Conservation (phyloP, 2,113 vertebrate species). For the Gambusia affinis region DNA sequence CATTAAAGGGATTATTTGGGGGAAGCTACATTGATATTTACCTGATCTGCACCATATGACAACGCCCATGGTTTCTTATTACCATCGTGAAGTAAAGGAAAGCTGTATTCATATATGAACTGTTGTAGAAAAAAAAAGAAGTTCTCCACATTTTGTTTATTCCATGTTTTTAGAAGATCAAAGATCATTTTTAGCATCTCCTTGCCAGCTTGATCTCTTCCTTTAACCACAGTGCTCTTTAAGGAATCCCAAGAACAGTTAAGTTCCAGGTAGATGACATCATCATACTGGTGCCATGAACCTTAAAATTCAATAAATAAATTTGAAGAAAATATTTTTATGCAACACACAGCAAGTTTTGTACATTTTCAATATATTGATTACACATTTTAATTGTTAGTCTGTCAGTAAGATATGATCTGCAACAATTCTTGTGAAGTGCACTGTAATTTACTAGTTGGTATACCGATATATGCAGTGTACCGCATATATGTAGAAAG, state of each 20-base stretch:
- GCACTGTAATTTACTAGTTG: background rate
- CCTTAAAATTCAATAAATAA: constrained; percentile 18
- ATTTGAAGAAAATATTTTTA: rapidly evolving
- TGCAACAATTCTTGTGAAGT: background rate
- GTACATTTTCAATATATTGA: background rate
- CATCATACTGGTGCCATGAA: constrained; percentile 89
- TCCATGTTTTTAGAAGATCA: constrained; percentile 80
- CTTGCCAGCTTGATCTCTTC: constrained; percentile 72
- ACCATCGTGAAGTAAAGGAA: constrained; percentile 49
- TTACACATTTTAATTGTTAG: background rate
- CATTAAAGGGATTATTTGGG: background rate
- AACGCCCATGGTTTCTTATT: rapidly evolving
- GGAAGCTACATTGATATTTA: constrained; percentile 49
- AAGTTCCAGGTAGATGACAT: constrained; percentile 73
- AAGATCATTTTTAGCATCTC: constrained; percentile 80
- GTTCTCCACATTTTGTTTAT: constrained; percentile 65
- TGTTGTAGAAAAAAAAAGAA: constrained; percentile 76
- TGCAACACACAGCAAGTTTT: background rate
- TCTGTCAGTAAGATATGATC: background rate
- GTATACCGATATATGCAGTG: no score
- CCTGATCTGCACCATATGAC: constrained; percentile 59
- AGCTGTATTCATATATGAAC: constrained; percentile 1
- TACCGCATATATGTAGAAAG: no score
- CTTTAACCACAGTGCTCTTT: background rate
- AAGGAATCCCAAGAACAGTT: background rate